These are phyloP conservation scores for Lagopus muta DNA, from an alignment of 2,113 vertebrate genomes.

Conservation along the genomic window DNA sequence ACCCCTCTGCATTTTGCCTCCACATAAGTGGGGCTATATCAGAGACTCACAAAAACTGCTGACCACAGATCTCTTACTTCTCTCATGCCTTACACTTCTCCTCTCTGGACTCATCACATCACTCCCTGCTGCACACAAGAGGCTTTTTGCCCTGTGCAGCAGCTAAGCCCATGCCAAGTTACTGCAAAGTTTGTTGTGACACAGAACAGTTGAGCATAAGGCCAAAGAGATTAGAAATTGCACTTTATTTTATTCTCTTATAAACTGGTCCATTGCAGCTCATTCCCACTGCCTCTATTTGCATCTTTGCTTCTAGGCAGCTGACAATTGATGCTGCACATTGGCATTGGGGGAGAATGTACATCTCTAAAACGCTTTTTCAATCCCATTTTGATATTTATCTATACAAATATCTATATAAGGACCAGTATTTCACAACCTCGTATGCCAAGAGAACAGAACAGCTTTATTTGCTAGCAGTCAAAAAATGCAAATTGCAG, in stretches of 20 bases:
- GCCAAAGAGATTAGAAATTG: neutral
- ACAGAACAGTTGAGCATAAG: neutral
- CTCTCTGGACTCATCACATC: neutral
- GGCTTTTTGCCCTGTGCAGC: neutral
- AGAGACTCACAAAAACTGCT: neutral
- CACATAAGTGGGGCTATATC: rapidly evolving
- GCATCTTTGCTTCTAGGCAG: neutral
- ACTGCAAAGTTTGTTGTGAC: neutral
- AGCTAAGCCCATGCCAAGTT: neutral
- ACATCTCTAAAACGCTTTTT: neutral
- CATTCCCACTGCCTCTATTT: constrained; percentile 1
- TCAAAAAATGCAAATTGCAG: constrained; percentile 11
- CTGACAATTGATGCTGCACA: neutral
- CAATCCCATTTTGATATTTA: neutral
- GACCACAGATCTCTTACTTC: neutral
- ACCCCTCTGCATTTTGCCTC: neutral
- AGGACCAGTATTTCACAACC: neutral
- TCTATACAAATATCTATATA: neutral
- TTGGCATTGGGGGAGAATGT: neutral
- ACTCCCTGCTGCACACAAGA: neutral
- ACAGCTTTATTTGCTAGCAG: neutral
- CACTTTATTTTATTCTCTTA: neutral
- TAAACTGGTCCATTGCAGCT: constrained; percentile 1
- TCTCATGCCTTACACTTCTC: neutral
- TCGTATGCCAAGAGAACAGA: neutral